phyloP scores from a whole-genome alignment of 2,888 invertebrate genomes.

The Epinotia ramella region DNA sequence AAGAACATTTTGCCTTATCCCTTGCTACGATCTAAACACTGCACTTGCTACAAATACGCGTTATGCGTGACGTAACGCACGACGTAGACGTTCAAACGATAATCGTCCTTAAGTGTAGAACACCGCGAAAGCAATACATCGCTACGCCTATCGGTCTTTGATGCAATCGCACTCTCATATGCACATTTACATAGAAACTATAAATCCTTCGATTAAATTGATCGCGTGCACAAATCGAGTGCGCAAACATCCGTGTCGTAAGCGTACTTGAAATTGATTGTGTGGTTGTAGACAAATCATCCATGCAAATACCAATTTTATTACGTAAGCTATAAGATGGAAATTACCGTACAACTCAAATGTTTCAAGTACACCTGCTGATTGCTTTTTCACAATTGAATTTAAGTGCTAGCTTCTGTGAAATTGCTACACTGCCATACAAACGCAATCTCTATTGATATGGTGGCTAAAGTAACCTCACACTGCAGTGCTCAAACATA shows the following conservation, averaged over 20 bases:
- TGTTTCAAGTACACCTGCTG: not conserved
- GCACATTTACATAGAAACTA: constrained; percentile 28
- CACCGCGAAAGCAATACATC: no score
- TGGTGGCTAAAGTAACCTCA: not conserved
- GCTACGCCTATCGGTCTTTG: not conserved
- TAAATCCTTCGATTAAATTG: constrained; percentile 19
- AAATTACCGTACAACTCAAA: not conserved
- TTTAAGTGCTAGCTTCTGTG: not conserved
- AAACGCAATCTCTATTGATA: not conserved
- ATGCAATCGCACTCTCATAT: not conserved
- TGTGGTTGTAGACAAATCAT: not conserved
- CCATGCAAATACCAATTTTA: not conserved
- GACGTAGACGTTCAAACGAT: no score
- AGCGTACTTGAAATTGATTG: constrained; percentile 2
- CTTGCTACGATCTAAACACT: no score
- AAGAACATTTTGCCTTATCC: no score
- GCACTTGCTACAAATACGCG: no score
- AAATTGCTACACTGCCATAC: not conserved
- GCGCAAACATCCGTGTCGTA: constrained; percentile 23
- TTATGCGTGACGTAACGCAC: no score
- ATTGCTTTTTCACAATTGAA: constrained; percentile 7
- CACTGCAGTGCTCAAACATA: not conserved
- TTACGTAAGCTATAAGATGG: not conserved
- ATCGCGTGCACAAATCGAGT: constrained; percentile 32
- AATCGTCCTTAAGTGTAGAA: no score